Evolutionary conservation across 2,113 vertebrate genomes (phyloP).

Genomic region (Nesogale talazaci): DNA sequence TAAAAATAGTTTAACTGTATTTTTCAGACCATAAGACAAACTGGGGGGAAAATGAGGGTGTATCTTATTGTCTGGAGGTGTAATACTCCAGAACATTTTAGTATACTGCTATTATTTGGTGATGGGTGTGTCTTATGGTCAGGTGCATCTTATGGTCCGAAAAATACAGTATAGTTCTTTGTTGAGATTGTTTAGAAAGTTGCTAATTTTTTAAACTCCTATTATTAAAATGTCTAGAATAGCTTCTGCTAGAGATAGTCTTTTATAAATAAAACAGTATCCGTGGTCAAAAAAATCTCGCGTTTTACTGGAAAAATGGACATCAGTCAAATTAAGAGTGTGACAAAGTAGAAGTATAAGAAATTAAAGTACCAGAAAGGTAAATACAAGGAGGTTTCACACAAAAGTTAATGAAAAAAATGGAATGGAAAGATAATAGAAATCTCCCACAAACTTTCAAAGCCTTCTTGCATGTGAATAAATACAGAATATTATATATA

Average conservation of each 20-base stretch:
- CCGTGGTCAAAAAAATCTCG: background rate
- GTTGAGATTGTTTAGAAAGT: background rate
- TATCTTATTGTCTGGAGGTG: too few relatives aligned
- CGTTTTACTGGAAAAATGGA: background rate
- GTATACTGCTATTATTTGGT: too few relatives aligned
- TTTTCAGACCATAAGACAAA: too few relatives aligned
- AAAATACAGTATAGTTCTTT: background rate
- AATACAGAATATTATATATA: background rate
- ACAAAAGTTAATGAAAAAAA: too few relatives aligned
- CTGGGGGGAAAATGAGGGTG: too few relatives aligned
- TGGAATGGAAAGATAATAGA: too few relatives aligned
- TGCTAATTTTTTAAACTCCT: background rate
- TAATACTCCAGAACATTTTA: too few relatives aligned
- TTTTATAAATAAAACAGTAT: background rate
- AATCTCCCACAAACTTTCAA: too few relatives aligned
- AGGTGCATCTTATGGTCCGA: too few relatives aligned
- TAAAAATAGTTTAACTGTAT: background rate
- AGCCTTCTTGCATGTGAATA: background rate
- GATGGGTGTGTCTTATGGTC: too few relatives aligned
- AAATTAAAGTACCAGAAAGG: background rate
- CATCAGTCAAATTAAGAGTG: background rate
- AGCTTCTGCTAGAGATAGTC: background rate
- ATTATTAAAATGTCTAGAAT: background rate
- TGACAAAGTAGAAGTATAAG: background rate
- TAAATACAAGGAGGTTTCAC: background rate